Base-by-base conservation (phyloP, 2,113 vertebrate species). In the Jaculus jaculus region DNA sequence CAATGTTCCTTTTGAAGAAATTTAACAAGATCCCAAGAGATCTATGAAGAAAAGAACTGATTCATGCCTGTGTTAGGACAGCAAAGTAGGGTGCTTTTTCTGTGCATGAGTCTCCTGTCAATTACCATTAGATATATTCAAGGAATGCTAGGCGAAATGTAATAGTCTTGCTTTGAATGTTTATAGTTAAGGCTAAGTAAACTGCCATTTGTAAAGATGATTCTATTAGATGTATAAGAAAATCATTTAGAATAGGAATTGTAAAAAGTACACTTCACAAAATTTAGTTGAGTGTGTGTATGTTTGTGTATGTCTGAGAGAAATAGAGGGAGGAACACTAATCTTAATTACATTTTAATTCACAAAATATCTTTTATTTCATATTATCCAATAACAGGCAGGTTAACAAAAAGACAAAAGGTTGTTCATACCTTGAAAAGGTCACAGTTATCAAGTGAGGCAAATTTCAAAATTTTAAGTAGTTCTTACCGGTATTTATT, bases 1-100 rank as follows among this genome's bases (percentile, higher is more conserved):
- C 92, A 86, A 69, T 42, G 32, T 51, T 73, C 23, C 47, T 51
- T 87, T 86, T 9, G 42, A 92, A 93, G 91, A 86, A 47, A 32
- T 72, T 17, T 12, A 92, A n/a, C 95, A 61, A 63, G 6, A 37
- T 91, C 9, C 61, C 21, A 60, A 2, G 12, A 34, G 39, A 80
- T 78, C 4, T 32, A 61, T 7, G 21, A 94, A 13, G 26, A 60
- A 91, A 91, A 71, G 7, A 28, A 54, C 8, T 2, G 9, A 79
- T 54, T 66, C 37, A 37, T 65, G 7, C 7, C 16, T 37, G 26
- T 18, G 34, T 60, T 51, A 47, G n/a, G 1, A 94, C 11, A 81
- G 20, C 4, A 75, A 75, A 87, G 42, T 63, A 58, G 16, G 23
- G 1, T 68, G 39, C 1, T 32, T 90, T 66, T 90, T 65, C 39